Base-by-base conservation (phyloP, 2,113 vertebrate genomes). In the Aplodontia rufa region DNA sequence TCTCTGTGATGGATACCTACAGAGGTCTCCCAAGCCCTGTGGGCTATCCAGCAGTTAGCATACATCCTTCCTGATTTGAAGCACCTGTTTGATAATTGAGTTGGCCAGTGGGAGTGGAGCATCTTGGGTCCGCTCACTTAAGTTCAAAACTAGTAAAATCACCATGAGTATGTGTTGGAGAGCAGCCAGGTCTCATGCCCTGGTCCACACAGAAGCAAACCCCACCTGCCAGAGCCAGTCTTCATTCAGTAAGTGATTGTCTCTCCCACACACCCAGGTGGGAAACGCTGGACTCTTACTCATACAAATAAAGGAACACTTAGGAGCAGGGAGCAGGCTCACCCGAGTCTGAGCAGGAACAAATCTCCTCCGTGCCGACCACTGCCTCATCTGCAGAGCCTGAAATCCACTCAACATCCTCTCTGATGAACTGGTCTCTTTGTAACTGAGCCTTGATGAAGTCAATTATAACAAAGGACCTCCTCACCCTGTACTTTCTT, bases 61-160 rank as follows among this genome's bases (percentile, higher is more conserved):
- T 51, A 62, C 30, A 5, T 32, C 19, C 69, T 84, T 89, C 42
- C 90, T 20, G 0, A 35, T 55, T 10, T n/a, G 51, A 13, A 75
- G 51, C 81, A 55, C 37, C 74, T n/a, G 55, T 47, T 58, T 22
- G 7, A 30, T 35, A 64, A 55, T 71, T 42, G 37, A 40, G 17
- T 49, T 76, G 35, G 47, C 53, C 71, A 51, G 24, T 8, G 37
- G 45, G 28, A 58, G 37, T 47, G 24, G 66, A 60, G 26, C 40
- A 17, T n/a, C 20, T 80, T 40, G 71, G 95, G n/a, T 93, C 86
- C 92, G 42, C 88, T 96, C 42, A 92, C 11, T 90, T 88, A 35
- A 68, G 93, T 92, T 96, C 96, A 96, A 97, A 98, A 82, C 62
- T 79, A 76, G 75, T 60, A 66, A 22, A 76, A 49, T 47, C 68